Base-by-base conservation (phyloP, 2,113 vertebrate genomes). In the Xyrauchen texanus region DNA sequence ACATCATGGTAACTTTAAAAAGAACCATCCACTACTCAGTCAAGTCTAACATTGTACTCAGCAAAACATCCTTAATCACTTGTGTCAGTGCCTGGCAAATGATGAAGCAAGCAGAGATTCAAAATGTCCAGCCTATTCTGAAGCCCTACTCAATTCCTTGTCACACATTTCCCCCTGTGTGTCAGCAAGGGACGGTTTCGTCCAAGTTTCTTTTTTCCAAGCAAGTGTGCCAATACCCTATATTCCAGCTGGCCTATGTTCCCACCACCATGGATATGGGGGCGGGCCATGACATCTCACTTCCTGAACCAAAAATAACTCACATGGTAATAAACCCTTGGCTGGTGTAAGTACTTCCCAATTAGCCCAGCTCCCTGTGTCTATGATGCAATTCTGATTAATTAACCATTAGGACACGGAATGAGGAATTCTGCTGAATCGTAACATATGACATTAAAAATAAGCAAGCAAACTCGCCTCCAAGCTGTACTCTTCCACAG, bases 401-500 rank as follows among this genome's bases (percentile, higher is more conserved):
- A 72, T 81, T 71, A 68, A 70, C 70, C 68, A 79, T 64, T 71
- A 71, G 8, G 42, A 42, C 46, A 34, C 13, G 5, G 10, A 15
- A 16, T 21, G 5, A 44, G 62, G 49, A 34, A 65, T 53, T 76
- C 62, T 65, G 73, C 62, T n/a, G 21, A 65, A 76, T 65, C 49
- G 21, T 65, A 55, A 44, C 34, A 76, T 53, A 65, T 13, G 45
- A 76, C 49, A 76, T 76, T 76, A 63, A 76, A 21, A 74, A 62
- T 76, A 63, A 76, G 51, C 62, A 77, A 13, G 61, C n/a, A 68
- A 47, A 86, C 91, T 87, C 91, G 97, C 98, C 98, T 99, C 98
- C 93, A 98, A 93, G 93, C 95, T 97, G 93, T 99, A 99, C 83
- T 94, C 93, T 90, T 99, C 98, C 87, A 98, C 97, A 0, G 96